Evolutionary conservation across 2,797 vertebrate genomes (phyloP).

Genomic region (Dromococcyx pavoninus): DNA sequence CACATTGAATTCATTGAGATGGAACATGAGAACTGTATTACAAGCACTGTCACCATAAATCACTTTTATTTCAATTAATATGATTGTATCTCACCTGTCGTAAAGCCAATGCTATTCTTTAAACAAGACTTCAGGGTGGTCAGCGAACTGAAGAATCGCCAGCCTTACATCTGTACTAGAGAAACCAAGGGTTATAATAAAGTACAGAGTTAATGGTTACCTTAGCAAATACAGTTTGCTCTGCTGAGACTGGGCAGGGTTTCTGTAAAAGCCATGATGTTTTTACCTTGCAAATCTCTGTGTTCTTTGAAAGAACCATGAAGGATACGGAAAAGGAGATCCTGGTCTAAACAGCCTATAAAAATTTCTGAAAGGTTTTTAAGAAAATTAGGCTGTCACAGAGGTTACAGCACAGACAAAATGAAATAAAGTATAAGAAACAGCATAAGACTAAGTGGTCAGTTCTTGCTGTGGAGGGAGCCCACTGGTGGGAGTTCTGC

Average conservation of each 20-base stretch:
- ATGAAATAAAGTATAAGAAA: neutral
- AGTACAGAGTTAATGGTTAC: neutral
- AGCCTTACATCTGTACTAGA: neutral
- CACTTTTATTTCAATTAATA: neutral
- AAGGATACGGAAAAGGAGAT: neutral
- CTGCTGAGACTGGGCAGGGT: neutral
- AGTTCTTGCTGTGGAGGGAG: neutral
- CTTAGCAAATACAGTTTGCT: neutral
- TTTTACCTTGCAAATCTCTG: neutral
- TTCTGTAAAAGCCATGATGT: neutral
- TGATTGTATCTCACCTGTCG: neutral
- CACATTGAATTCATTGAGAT: neutral
- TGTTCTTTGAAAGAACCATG: neutral
- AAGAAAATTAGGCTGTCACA: neutral
- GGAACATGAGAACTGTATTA: neutral
- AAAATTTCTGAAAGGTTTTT: neutral
- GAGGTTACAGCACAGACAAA: neutral
- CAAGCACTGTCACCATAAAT: neutral
- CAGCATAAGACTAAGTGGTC: neutral
- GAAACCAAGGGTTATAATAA: neutral
- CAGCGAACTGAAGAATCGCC: neutral
- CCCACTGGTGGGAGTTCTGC: neutral
- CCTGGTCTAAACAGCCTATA: neutral
- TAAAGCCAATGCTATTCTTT: neutral
- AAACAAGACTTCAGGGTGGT: neutral